Base-by-base conservation (phyloP, 2,888 invertebrate genomes). In the Dorcus hopei region DNA sequence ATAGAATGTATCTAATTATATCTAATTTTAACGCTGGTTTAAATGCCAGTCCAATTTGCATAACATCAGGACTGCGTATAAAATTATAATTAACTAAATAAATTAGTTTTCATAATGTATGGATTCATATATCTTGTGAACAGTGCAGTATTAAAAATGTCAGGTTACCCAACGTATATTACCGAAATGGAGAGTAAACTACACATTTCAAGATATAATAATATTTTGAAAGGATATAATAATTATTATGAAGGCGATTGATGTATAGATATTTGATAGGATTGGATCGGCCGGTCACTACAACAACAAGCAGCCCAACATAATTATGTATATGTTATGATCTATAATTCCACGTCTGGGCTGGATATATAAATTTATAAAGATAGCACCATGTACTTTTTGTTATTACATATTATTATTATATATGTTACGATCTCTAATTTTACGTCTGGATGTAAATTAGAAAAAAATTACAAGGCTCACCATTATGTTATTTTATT, bases 271-370 rank as follows among this genome's bases (percentile, higher is more conserved):
- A 65, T 65, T 65, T 64, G 61, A 63, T 64, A 65, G 64, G 62
- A 62, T 64, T 61, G 61, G 63, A 57, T 38, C 55, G 61, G 59
- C 52, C 61, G 62, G 63, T 61, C 63, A 63, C 65, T 63, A 63
- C 61, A 59, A 62, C 63, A 62, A 62, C 62, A 59, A 59, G 65
- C 63, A 62, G 62, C 63, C 61, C 66, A 65, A 68, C 67, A 65
- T 71, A 71, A 72, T 72, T 72, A 71, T 70, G 70, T 68, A 70
- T 70, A 71, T 71, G 70, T 70, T 72, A 71, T 65, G 70, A 69
- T 69, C 70, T 68, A 70, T 72, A 72, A 72, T 72, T 70, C 68
- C 64, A 68, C 65, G 70, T 70, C 69, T 70, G 67, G 66, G 55
- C 38, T 59, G 65, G 64, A 67, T 63, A 68, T 69, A 71, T 68